Evolutionary conservation across 1,140 invertebrate species (phyloP), one percentile per base, ranked within the genome.

Genomic region (Drosophila bifasciata): DNA sequence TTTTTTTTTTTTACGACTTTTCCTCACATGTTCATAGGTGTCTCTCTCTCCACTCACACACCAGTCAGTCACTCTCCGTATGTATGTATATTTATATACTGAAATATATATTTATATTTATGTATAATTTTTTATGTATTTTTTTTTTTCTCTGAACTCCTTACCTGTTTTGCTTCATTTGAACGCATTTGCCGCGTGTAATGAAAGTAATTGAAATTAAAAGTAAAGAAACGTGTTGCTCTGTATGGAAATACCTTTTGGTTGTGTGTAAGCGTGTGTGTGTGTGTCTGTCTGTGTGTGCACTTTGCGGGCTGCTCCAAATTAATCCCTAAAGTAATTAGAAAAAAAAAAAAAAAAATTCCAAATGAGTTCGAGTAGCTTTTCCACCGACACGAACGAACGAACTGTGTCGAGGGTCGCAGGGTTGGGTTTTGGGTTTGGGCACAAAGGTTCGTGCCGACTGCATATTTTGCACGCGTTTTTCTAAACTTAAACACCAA

Each of bases 131-230:
- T n/a, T n/a, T n/a, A n/a, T n/a, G n/a, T n/a, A n/a, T n/a, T n/a
- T n/a, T n/a, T 70, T 56, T 78, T 71, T 71, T 17, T 63, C n/a
- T 16, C 40, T 13, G 32, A 11, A 36, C 32, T 43, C 21, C 36
- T 53, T 44, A 50, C 28, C 63, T 56, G 62, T 74, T 75, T 79
- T 72, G 76, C 83, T 79, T 89, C 83, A 88, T 89, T 89, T 89
- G 75, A 79, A 67, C 84, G 63, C 84, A 79, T 89, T 88, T 88
- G 75, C 56, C 70, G 41, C 56, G 70, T 75, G 76, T 80, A 89
- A 84, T 89, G 89, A 89, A 89, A 77, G 85, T 89, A 89, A 89
- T 89, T 89, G 84, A 89, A 89, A 89, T 89, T 89, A 89, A 89
- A 89, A 89, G 84, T 89, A 77, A 89, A 89, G 85, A 89, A 89